Base-by-base conservation (phyloP, 2,888 invertebrate species). In the Portevinia maculata region DNA sequence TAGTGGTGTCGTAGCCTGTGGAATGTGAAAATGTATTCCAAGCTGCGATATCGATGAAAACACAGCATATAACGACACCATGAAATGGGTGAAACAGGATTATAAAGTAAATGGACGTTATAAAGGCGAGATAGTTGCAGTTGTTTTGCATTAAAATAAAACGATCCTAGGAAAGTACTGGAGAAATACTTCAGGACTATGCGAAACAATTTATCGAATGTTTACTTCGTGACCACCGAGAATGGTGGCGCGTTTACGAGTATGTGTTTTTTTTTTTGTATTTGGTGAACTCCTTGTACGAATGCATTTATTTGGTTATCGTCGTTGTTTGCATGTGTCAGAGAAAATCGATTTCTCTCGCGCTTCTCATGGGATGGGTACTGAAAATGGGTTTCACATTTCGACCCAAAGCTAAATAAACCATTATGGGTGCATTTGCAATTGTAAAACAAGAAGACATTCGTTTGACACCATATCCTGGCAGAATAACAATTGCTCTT, bases 401-500 rank as follows among this genome's bases (percentile, higher is more conserved):
- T 59, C 44, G 59, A 67, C 59, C n/a, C 30, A 30, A 76, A 46
- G 46, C 37, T 76, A 69, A 76, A 69, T 70, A 70, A 46, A 62
- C 60, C 69, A 62, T 62, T 60, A 76, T 62, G 69, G 32, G 19
- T 69, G 55, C 69, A 69, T 70, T 70, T 76, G 76, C 70, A 55
- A 60, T 62, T 70, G 76, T 60, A 62, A 48, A 39, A 76, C 48
- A 70, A 62, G 39, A 69, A 39, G 53, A 32, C 70, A 60, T 41
- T n/a, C 70, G 39, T 76, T 70, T 46, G 60, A 62, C 67, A 67
- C 46, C 39, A 60, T 60, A 46, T 34, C 41, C 34, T 67, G 65
- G 34, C 60, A 55, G 53, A 55, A 67, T 67, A 59, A 59, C 59
- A 44, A 75, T 52, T 75, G 50, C 21, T 24, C 67, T 69, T 11